Evolutionary conservation across 2,797 vertebrate species (phyloP).

Genomic region (Tenualosa thibaudeaui): DNA sequence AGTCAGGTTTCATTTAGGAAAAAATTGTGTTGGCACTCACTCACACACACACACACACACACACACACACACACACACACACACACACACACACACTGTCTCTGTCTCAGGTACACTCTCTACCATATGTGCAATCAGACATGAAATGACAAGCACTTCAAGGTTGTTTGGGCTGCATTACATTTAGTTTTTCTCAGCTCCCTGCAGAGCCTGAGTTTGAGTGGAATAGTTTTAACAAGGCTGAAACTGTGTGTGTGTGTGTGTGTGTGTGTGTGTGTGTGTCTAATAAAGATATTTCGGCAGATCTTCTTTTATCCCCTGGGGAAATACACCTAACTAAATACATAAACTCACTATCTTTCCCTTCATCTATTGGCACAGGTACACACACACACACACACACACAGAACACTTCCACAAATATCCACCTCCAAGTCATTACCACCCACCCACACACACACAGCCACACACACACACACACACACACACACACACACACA

Average conservation of each 20-base stretch:
- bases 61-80: no score
- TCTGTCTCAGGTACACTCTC: background rate
- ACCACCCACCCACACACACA: background rate
- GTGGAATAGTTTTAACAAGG: slow-evolving; percentile 5
- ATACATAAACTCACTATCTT: slow-evolving; percentile 2
- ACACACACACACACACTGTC: no score
- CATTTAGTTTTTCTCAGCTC: background rate
- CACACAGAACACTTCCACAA: background rate
- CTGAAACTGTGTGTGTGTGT: background rate
- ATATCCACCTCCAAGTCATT: background rate
- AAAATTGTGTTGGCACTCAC: background rate
- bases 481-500: no score
- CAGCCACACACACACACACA: no score
- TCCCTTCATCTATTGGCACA: background rate
- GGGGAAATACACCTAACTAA: background rate
- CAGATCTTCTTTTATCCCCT: background rate
- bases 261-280: background rate
- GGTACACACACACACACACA: background rate
- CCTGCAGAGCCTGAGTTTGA: background rate
- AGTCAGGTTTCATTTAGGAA: background rate
- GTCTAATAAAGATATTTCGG: slow-evolving; percentile 8
- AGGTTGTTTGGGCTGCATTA: slow-evolving; percentile 7
- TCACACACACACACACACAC: no score
- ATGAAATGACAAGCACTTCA: slow-evolving; percentile 28
- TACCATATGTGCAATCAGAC: background rate